phyloP scores from a whole-genome alignment of 2,797 vertebrate genomes.

The Perodicticus potto region DNA sequence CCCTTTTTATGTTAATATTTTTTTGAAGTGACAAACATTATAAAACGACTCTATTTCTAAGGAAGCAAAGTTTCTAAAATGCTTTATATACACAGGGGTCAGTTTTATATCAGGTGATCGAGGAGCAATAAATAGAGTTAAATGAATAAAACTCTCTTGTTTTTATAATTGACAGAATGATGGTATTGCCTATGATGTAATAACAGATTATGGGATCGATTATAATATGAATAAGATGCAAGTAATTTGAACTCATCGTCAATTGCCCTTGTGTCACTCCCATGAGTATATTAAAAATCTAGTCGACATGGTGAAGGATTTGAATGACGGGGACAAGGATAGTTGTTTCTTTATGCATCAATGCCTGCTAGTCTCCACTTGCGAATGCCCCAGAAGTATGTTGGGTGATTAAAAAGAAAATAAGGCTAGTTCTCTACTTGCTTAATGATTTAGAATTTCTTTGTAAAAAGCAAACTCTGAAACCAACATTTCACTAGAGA shows the following conservation, averaged over 20 bases:
- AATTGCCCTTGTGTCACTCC: constrained; percentile 59
- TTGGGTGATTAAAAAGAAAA: background rate
- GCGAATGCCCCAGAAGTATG: constrained; percentile 49
- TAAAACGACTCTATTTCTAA: background rate
- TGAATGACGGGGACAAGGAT: constrained; percentile 41
- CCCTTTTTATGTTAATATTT: constrained; percentile 20
- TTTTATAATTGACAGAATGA: constrained; percentile 38
- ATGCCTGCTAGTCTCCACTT: background rate
- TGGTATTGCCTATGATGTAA: background rate
- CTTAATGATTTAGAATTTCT: constrained; percentile 59
- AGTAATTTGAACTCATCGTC: constrained; percentile 60
- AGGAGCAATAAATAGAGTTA: constrained; percentile 35
- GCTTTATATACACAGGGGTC: background rate
- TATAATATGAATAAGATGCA: constrained; percentile 68
- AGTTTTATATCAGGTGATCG: constrained; percentile 13
- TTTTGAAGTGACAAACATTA: constrained; percentile 46
- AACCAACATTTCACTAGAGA: constrained; percentile 11
- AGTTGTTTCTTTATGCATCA: constrained; percentile 15
- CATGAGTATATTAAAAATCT: constrained; percentile 68
- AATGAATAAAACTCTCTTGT: constrained; percentile 63
- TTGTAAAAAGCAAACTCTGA: constrained; percentile 44
- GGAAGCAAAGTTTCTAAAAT: background rate
- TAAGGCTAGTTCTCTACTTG: background rate
- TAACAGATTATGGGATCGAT: constrained; percentile 37
- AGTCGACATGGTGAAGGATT: constrained; percentile 35